phyloP scores from a whole-genome alignment of 2,888 invertebrate species.

The Lacanobia wlatinum region DNA sequence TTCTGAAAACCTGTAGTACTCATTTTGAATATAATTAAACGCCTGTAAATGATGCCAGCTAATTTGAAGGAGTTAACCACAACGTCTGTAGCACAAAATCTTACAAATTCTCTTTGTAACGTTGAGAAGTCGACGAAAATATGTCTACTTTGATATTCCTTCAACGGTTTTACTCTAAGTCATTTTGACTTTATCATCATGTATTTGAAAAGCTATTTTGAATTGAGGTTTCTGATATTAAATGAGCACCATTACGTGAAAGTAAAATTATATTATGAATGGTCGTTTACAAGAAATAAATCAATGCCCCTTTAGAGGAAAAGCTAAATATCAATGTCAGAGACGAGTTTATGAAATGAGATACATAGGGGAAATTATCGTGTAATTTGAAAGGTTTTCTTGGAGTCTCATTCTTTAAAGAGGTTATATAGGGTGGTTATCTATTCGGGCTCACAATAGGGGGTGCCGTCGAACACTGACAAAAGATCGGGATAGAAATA shows the following conservation, averaged over 20 bases:
- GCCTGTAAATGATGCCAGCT: constrained; percentile 44
- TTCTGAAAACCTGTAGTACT: constrained; percentile 16
- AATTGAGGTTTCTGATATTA: constrained; percentile 39
- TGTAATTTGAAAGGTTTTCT: constrained; percentile 72
- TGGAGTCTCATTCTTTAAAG: constrained; percentile 68
- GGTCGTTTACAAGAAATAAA: constrained; percentile 25
- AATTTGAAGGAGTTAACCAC: constrained; percentile 48
- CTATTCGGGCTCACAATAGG: constrained; percentile 75
- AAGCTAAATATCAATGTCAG: constrained; percentile 3
- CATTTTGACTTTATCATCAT: constrained; percentile 32
- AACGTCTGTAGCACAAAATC: constrained; percentile 34
- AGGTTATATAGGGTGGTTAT: constrained; percentile 71
- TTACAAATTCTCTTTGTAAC: constrained; percentile 50
- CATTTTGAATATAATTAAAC: constrained; percentile 30
- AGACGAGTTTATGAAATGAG: constrained; percentile 26
- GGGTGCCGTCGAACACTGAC: constrained; percentile 73
- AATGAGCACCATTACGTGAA: constrained; percentile 25
- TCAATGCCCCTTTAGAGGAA: constrained; percentile 14
- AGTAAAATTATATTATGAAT: constrained; percentile 29
- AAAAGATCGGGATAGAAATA: constrained; percentile 76
- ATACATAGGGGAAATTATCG: constrained; percentile 51
- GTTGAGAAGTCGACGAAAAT: constrained; percentile 39
- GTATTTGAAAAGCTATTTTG: constrained; percentile 24
- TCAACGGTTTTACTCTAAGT: constrained; percentile 19
- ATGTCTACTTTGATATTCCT: constrained; percentile 37